Conservation (phyloP, 2,113 vertebrate species). For the Genyomyrus donnyi region DNA sequence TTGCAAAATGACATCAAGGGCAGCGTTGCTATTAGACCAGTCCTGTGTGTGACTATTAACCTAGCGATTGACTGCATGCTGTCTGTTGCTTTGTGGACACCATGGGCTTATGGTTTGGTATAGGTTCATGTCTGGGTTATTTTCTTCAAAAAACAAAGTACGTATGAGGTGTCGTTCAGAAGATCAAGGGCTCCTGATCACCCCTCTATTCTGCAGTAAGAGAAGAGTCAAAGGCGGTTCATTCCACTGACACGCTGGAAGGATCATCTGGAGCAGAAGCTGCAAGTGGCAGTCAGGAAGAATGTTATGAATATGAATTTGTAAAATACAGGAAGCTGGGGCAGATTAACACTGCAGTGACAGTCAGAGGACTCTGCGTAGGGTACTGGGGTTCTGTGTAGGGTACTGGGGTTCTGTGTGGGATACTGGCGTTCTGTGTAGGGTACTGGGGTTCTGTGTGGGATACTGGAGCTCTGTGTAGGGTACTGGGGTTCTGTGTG, state of each 20-base stretch:
- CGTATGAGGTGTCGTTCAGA: neutral
- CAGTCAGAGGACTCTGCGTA: neutral
- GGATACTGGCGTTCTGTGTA: too few relatives aligned
- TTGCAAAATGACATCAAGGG: conserved; percentile 50
- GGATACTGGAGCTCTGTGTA: too few relatives aligned
- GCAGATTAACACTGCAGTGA: neutral
- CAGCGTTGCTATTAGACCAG: conserved; percentile 34
- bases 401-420: too few relatives aligned
- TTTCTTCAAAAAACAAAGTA: neutral
- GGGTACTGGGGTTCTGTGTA: too few relatives aligned
- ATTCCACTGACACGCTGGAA: neutral
- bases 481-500: too few relatives aligned
- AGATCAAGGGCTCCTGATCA: neutral
- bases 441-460: too few relatives aligned
- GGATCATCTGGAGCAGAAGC: neutral
- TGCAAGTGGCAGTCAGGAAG: neutral
- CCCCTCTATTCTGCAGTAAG: neutral
- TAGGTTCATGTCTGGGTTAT: neutral
- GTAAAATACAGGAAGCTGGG: neutral
- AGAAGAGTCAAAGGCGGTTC: neutral
- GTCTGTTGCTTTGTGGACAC: conserved; percentile 33
- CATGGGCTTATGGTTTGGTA: neutral
- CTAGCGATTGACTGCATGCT: conserved; percentile 32
- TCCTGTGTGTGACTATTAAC: conserved; percentile 48
- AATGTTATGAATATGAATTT: neutral